These are phyloP conservation scores for Xestia c-nigrum DNA, from an alignment of 2,888 invertebrate species.

Conservation along the genomic window DNA sequence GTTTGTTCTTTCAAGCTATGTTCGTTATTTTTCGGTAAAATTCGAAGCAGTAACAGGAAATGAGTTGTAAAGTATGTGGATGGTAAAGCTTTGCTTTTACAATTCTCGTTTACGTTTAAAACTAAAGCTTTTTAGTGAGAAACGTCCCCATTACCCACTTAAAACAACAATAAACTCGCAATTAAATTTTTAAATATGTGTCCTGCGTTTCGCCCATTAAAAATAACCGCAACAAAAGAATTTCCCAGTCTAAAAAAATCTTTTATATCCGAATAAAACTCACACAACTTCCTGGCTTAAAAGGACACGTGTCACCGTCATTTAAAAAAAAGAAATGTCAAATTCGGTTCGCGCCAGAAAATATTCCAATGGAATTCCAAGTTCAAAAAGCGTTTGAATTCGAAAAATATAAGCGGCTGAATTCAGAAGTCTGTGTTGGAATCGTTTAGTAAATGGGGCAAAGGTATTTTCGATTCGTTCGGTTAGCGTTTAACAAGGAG, in stretches of 20 bases:
- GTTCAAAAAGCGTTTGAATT: slow-evolving; percentile 70
- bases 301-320: slow-evolving; percentile 63
- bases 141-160: slow-evolving; percentile 37
- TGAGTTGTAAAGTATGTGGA: background rate
- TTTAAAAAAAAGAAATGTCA: slow-evolving; percentile 67
- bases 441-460: slow-evolving; percentile 56
- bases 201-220: slow-evolving; percentile 66
- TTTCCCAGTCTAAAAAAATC: slow-evolving; percentile 53
- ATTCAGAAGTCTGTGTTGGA: slow-evolving; percentile 60
- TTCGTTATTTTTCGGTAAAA: slow-evolving; percentile 2
- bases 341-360: slow-evolving; percentile 68
- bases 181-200: slow-evolving; percentile 57
- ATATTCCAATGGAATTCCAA: slow-evolving; percentile 70
- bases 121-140: slow-evolving; percentile 18
- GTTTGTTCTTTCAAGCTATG: slow-evolving; percentile 55
- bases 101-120: slow-evolving; percentile 2
- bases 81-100: background rate
- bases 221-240: slow-evolving; percentile 65
- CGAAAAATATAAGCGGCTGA: slow-evolving; percentile 57
- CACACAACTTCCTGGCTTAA: slow-evolving; percentile 65
- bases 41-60: background rate
- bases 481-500: slow-evolving; percentile 66
- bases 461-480: slow-evolving; percentile 68
- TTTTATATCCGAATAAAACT: slow-evolving; percentile 72
- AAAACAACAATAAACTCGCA: slow-evolving; percentile 51